Evolutionary conservation across 2,888 invertebrate genomes (phyloP), one percentile per base, ranked within the genome.

Genomic region (Acanthosepion lycidas): DNA sequence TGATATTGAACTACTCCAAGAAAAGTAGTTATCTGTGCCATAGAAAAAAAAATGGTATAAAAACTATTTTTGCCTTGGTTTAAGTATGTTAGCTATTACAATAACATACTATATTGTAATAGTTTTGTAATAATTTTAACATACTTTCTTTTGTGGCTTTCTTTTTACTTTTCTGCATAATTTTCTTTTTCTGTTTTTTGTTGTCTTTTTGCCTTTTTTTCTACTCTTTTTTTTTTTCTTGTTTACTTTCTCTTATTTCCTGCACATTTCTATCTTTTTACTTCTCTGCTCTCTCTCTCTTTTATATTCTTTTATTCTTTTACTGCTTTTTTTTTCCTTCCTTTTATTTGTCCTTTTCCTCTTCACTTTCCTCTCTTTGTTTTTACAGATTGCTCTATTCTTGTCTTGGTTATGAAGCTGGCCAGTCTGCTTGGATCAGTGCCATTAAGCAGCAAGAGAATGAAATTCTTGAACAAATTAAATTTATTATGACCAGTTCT

Each of bases 401-500:
- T 98, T 98, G 97, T 94, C 97, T 98, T 95, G 97, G 98, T 92
- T 96, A 97, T 91, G 96, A 97, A 95, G 98, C 98, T 98, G 98
- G 98, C 96, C 94, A 96, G 95, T 95, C 96, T 92, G 95, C 95
- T 9, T 97, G 97, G 97, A 95, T 97, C 92, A 95, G 95, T 51
- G 95, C 96, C 53, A 96, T 97, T 49, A 96, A 96, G 91, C 95
- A 96, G 91, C 96, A 96, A 23, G 95, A 96, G 28, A 42, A 12
- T 26, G 96, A 96, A 49, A 95, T 97, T 93, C 96, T 97, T 20
- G 95, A 98, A 94, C 98, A 98, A 95, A 97, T 98, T 92, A 98
- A 98, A 95, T 98, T 98, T 96, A 98, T 99, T 95, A 97, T 99
- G 95, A 98, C 98, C 94, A 98, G 98, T 97, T 98, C 98, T 0